Evolutionary conservation across 2,113 vertebrate species (phyloP).

Genomic region (Seriola rivoliana): DNA sequence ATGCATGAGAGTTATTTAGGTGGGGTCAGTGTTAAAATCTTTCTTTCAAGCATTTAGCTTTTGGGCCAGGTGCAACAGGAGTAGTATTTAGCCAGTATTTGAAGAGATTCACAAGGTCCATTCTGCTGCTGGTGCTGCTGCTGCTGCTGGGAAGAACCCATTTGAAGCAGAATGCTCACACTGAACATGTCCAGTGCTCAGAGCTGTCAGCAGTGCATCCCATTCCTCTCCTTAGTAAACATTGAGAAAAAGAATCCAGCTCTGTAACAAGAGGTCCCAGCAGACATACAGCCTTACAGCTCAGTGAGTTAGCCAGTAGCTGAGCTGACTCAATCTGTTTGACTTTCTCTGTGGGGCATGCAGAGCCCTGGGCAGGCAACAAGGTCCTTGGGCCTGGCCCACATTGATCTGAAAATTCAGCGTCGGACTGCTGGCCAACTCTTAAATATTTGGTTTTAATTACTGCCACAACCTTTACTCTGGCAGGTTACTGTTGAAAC

Average conservation of each 20-base stretch:
- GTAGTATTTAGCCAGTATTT: constrained; percentile 17
- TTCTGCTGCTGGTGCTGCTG: constrained; percentile 1
- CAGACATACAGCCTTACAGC: constrained; percentile 56
- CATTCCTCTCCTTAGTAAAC: constrained; percentile 62
- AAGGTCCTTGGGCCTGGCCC: constrained; percentile 70
- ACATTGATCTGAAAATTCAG: constrained; percentile 83
- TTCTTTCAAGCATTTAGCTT: constrained; percentile 1
- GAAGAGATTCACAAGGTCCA: background rate
- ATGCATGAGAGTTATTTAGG: background rate
- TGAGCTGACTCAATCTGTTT: constrained; percentile 78
- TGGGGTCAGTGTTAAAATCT: background rate
- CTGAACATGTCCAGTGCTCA: constrained; percentile 40
- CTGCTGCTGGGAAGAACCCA: constrained; percentile 24
- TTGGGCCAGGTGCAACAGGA: constrained; percentile 2
- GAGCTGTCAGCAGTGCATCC: constrained; percentile 50
- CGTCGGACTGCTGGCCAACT: constrained; percentile 67
- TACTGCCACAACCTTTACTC: constrained; percentile 86
- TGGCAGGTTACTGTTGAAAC: constrained; percentile 82
- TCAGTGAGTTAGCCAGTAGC: constrained; percentile 72
- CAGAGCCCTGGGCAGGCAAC: constrained; percentile 74
- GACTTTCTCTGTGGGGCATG: constrained; percentile 76
- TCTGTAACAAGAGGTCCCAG: constrained; percentile 70
- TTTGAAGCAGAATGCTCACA: constrained; percentile 18
- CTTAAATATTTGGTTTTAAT: constrained; percentile 89
- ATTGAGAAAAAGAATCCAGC: constrained; percentile 50